phyloP scores from a whole-genome alignment of 1,140 invertebrate genomes.

The Bilobella aurantiaca region DNA sequence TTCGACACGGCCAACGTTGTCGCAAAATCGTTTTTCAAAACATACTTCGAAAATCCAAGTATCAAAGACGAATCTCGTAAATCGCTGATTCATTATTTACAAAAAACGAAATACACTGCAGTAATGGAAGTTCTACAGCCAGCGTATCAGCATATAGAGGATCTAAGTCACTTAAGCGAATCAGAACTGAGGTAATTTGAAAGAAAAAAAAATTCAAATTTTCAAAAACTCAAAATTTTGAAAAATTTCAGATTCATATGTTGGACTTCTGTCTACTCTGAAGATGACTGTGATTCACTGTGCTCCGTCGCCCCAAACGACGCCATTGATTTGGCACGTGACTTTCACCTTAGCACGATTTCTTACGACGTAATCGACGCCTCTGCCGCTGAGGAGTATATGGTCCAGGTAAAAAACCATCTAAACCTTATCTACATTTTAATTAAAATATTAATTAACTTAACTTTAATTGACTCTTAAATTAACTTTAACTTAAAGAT shows the following conservation, averaged over 20 bases:
- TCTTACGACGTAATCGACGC: constrained; percentile 32
- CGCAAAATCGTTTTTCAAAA: constrained; percentile 38
- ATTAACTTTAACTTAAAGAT: constrained; percentile 35
- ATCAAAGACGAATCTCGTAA: constrained; percentile 34
- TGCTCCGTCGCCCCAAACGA: constrained; percentile 40
- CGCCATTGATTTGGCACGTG: constrained; percentile 31
- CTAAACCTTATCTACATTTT: neutral
- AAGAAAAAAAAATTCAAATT: neutral
- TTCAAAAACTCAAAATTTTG: constrained; percentile 11
- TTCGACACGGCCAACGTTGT: constrained; percentile 41
- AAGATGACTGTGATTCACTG: constrained; percentile 33
- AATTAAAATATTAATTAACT: constrained; percentile 14
- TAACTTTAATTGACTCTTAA: neutral
- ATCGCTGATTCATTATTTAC: constrained; percentile 33
- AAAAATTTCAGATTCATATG: constrained; percentile 39
- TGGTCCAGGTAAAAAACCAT: constrained; percentile 30
- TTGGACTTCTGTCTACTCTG: constrained; percentile 39
- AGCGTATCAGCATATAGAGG: constrained; percentile 43
- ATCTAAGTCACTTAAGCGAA: constrained; percentile 39
- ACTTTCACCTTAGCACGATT: constrained; percentile 33
- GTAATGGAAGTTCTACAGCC: constrained; percentile 44
- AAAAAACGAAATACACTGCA: constrained; percentile 39
- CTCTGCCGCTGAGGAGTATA: constrained; percentile 27
- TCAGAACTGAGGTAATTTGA: constrained; percentile 36
- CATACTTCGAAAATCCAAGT: constrained; percentile 23